phyloP scores from a whole-genome alignment of 2,888 invertebrate genomes.

The Drosophila infuscata region DNA sequence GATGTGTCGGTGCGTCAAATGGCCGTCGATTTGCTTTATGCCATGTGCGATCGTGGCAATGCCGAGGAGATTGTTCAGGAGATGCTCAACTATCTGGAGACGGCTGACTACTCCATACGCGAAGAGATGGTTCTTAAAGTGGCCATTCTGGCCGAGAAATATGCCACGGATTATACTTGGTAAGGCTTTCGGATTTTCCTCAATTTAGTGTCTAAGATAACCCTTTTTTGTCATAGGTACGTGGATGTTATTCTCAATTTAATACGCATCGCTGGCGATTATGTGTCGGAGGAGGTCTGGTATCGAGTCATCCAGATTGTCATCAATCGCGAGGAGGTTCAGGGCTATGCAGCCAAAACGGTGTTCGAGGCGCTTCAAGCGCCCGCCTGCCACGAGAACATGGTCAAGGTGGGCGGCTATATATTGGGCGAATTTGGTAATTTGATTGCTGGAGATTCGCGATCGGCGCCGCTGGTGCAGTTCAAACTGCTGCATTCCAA shows the following conservation, averaged over 20 bases:
- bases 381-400: conserved; percentile 99
- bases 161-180: conserved; percentile 99
- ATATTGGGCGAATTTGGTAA: conserved; percentile 99
- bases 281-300: conserved; percentile 99
- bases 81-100: conserved; percentile 99
- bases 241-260: conserved; percentile 99
- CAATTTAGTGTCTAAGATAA: no score
- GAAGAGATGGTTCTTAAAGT: conserved; percentile 99
- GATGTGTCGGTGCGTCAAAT: conserved; percentile 99
- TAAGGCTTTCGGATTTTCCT: conserved; percentile 83
- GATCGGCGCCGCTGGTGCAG: conserved; percentile 98
- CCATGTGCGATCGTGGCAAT: conserved; percentile 99
- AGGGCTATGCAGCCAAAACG: conserved; percentile 99
- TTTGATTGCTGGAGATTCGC: conserved; percentile 98
- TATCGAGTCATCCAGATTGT: conserved; percentile 99
- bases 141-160: conserved; percentile 99
- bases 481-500: conserved; percentile 99
- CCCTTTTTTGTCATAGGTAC: conserved; percentile 85
- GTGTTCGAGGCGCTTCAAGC: conserved; percentile 99
- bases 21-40: conserved; percentile 98
- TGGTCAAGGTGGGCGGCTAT: conserved; percentile 99
- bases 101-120: conserved; percentile 99
- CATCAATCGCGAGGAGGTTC: conserved; percentile 99
- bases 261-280: conserved; percentile 99
- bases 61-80: conserved; percentile 99